Base-by-base conservation (phyloP, 2,888 invertebrate species). In the Chloromyia formosa region DNA sequence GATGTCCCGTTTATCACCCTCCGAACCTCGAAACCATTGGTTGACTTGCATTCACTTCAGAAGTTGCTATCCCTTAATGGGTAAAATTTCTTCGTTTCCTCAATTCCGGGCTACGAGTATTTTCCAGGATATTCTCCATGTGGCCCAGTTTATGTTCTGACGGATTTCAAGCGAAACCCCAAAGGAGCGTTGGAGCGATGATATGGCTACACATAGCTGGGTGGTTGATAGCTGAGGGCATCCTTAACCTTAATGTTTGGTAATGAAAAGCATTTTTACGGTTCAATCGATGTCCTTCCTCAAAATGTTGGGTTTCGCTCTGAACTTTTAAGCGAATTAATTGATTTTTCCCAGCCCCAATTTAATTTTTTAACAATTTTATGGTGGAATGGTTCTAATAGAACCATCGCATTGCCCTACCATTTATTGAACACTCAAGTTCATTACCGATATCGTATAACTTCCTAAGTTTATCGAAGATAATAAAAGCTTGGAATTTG, bases 201-300 rank as follows among this genome's bases (percentile, higher is more conserved):
- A 2, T 35, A 4, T 35, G 7, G 3, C 2, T 35, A 35, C 27
- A 35, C 7, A 35, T 7, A 35, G 2, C 27, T 7, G 7, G 7
- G 27, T 35, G 27, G 27, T 35, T 35, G 7, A 35, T 35, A 7
- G 27, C 7, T 35, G 7, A 35, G 27, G 7, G 27, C 27, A 35
- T 2, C 7, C 27, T 35, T 35, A 35, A n/a, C n/a, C n/a, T n/a
- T n/a, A 7, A 49, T 12, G 12, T 49, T 49, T 49, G 22, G 58
- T 18, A n/a, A 23, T 22, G 60, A 23, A n/a, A 14, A 60, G 27
- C n/a, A 60, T 23, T 60, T 60, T 60, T 12, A 12, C 23, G 27
- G 27, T 27, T 60, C 23, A 20, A 14, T 49, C 12, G 27, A 23
- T 60, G 60, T 60, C 60, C 60, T 60, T 60, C 60, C 60, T 22